Percentiles rank a stretch among this genome's conserved stretches.
phyloP scores from a whole-genome alignment of 2,797 vertebrate species.

The Neosilurus mollespiculum region DNA sequence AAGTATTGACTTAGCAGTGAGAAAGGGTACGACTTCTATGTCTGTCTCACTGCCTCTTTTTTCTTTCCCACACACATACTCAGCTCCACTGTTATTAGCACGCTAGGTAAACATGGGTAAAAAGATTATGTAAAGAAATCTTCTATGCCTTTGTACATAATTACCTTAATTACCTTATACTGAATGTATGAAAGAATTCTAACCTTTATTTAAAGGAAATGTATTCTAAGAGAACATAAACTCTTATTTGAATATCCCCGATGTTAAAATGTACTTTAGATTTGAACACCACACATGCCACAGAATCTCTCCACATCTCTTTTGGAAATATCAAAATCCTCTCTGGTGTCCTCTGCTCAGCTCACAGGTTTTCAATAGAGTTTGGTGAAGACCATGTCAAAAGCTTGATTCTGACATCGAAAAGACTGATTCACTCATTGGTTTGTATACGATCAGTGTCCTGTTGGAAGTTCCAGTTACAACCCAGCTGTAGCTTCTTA shows the following conservation, averaged over 20 bases:
- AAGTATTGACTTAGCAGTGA: constrained; percentile 30
- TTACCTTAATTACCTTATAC: neutral
- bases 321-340: neutral
- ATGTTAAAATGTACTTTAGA: neutral
- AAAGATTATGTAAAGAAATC: neutral
- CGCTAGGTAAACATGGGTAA: neutral
- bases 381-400: neutral
- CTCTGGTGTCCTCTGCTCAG: neutral
- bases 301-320: neutral
- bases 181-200: neutral
- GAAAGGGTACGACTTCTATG: constrained; percentile 9
- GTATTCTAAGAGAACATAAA: neutral
- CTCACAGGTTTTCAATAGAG: neutral
- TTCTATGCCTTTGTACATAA: neutral
- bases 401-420: neutral
- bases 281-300: neutral
- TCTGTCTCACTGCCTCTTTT: neutral
- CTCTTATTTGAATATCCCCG: neutral
- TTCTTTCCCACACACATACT: neutral
- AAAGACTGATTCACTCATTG: neutral
- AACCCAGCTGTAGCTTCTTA: neutral
- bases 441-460: neutral
- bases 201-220: neutral
- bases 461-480: neutral
- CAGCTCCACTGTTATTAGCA: neutral